Base-by-base conservation (phyloP, 2,797 vertebrate species). In the Sebastes jordani region DNA sequence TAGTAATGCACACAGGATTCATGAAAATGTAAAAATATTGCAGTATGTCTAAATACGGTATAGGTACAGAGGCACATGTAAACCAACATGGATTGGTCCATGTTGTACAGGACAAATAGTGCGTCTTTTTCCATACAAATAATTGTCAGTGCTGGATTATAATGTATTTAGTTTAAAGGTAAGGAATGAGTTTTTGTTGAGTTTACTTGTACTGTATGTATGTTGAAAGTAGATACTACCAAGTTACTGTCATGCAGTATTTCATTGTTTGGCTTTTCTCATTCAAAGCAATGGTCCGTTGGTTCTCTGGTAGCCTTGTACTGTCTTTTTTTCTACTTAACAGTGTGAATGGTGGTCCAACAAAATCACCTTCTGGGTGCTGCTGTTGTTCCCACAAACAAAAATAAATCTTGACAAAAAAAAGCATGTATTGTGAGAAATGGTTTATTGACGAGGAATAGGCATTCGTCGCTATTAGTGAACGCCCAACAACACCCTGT, bases 171-270 rank as follows among this genome's bases (percentile, higher is more conserved):
- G 81, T 91, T 88, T 42, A 65, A 75, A 77, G 84, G 64, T 68
- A 78, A 62, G 54, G 22, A 25, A 55, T 1, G 23, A 11, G 29
- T 73, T 79, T 74, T 81, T 76, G 69, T 84, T 87, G 56, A 79
- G 75, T 89, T 85, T 85, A 84, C 76, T 64, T 83, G 86, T 90
- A 75, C 76, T 87, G 76, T 92, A 83, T 87, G 76, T 92, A 83
- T 82, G 80, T 93, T 86, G 8, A 83, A 90, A 83, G 65, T 90
- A 90, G 87, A 87, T 87, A 71, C 82, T 69, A 75, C 74, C 74
- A 69, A 82, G 70, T 94, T 89, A 90, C 89, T 90, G 89, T 93
- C 87, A 83, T 89, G 89, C 92, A 92, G 91, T 93, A 93, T 94
- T 91, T 95, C 74, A 89, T 86, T 88, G 89, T 93, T 89, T 86